phyloP scores from a whole-genome alignment of 1,140 invertebrate species.

The Brachystomella parvula region DNA sequence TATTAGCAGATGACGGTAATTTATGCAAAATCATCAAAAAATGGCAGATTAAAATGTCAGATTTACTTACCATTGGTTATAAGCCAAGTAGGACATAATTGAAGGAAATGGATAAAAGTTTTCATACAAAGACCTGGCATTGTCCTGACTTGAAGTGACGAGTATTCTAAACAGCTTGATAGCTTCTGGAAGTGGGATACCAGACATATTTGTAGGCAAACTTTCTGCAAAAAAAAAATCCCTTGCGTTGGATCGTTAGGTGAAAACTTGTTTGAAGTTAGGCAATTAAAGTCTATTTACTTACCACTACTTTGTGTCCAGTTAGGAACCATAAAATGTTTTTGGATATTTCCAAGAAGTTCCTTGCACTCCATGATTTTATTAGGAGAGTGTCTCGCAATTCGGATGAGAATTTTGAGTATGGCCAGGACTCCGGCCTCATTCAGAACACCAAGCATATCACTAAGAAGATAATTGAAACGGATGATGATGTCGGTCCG shows the following conservation, averaged over 20 bases:
- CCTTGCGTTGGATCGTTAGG: not conserved
- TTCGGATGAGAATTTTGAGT: slow-evolving; percentile 43
- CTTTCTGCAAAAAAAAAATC: not conserved
- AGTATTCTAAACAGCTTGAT: slow-evolving; percentile 28
- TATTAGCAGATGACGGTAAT: too few species aligned
- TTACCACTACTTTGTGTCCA: slow-evolving; percentile 25
- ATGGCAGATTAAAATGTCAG: not conserved
- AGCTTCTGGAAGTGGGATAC: slow-evolving; percentile 15
- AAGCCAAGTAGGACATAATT: slow-evolving; percentile 25
- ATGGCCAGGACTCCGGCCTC: slow-evolving; percentile 40
- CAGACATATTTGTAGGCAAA: not conserved
- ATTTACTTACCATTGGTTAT: slow-evolving; percentile 21
- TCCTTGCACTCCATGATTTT: slow-evolving; percentile 38
- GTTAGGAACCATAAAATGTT: slow-evolving; percentile 16
- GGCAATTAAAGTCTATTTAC: not conserved
- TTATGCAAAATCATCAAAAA: too few species aligned
- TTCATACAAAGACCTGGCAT: slow-evolving; percentile 16
- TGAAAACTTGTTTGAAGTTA: not conserved
- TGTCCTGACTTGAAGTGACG: slow-evolving; percentile 13
- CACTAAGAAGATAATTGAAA: slow-evolving; percentile 15
- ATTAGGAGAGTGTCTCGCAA: slow-evolving; percentile 44
- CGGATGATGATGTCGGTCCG: slow-evolving; percentile 30
- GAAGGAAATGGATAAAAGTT: slow-evolving; percentile 18
- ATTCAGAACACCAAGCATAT: slow-evolving; percentile 8
- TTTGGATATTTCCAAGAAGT: slow-evolving; percentile 11